Evolutionary conservation across 2,797 vertebrate genomes (phyloP), one percentile per base, ranked within the genome.

Genomic region (Micromesistius poutassou): DNA sequence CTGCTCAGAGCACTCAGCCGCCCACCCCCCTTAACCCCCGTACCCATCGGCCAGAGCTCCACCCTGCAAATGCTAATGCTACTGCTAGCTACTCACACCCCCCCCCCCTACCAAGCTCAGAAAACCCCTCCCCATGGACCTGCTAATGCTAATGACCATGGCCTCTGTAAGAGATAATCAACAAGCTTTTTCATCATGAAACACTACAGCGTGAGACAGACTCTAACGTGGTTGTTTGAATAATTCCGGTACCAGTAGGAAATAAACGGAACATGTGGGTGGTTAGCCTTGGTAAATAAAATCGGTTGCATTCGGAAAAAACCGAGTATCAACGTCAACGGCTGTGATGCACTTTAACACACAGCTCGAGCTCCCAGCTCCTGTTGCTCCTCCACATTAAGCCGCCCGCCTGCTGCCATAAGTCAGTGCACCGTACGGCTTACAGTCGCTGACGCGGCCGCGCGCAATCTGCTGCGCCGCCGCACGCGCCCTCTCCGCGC

Each of bases 131-230:
- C 55, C 55, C 55, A 62, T 62, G 55, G 55, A 62, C 55, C n/a
- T 87, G 85, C 84, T 86, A 89, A 93, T 93, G 94, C 91, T 93
- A 94, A 94, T 93, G 89, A 91, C 89, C 72, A 62, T 16, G 68
- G 80, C 72, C 22, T 16, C 83, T 84, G 85, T 85, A 89, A 88
- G 84, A 89, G 85, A 91, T 87, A 84, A 87, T 89, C 87, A 91
- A 90, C 93, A 93, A 89, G 94, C 93, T 94, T 96, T 93, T 89
- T 91, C 89, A 94, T 94, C 19, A 1, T 94, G 81, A 94, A 94
- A 94, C 80, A 81, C 79, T 87, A 86, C 81, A 42, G 80, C 74
- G 78, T 76, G 80, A 71, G 30, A 82, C 22, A 72, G 78, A 80
- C 40, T 9, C 6, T 31, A 22, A 35, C 9, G 8, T 13, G 13